Percentiles rank a stretch among this genome's conserved stretches.
Evolutionary conservation across 2,797 vertebrate species (phyloP).

Genomic region (Enteromius mattozi): DNA sequence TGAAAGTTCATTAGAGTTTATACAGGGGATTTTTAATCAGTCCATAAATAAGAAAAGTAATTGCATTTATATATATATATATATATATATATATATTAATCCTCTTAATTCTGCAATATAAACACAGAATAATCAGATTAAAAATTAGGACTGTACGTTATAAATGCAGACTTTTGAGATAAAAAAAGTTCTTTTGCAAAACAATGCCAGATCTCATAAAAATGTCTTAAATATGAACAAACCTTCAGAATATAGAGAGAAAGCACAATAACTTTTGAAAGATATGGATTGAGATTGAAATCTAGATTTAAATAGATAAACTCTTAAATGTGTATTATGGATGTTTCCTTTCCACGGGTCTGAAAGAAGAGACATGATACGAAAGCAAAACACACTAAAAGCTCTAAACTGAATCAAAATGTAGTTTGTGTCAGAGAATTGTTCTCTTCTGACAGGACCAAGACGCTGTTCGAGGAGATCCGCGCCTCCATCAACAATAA

Average conservation of each 20-base stretch:
- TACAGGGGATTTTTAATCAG: not conserved
- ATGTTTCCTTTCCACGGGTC: not conserved
- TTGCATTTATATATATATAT: too few species aligned
- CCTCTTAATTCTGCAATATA: not conserved
- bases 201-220: too few species aligned
- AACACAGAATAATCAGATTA: not conserved
- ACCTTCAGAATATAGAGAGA: not conserved
- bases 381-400: not conserved
- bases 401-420: not conserved
- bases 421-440: not conserved
- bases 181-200: too few species aligned
- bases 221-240: not conserved
- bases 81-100: too few species aligned
- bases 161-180: not conserved
- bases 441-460: slow-evolving; percentile 76
- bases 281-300: not conserved
- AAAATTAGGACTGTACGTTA: not conserved
- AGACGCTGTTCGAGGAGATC: slow-evolving; percentile 92
- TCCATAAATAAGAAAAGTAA: not conserved
- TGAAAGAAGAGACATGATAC: not conserved
- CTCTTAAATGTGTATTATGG: not conserved
- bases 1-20: not conserved
- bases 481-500: slow-evolving; percentile 89
- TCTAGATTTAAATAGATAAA: not conserved
- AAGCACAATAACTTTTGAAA: too few species aligned